A percentile compares a stretch with the other conserved stretches of the same genome.
Evolutionary conservation across 2,113 vertebrate genomes (phyloP).

Genomic region (Cisticola juncidis): DNA sequence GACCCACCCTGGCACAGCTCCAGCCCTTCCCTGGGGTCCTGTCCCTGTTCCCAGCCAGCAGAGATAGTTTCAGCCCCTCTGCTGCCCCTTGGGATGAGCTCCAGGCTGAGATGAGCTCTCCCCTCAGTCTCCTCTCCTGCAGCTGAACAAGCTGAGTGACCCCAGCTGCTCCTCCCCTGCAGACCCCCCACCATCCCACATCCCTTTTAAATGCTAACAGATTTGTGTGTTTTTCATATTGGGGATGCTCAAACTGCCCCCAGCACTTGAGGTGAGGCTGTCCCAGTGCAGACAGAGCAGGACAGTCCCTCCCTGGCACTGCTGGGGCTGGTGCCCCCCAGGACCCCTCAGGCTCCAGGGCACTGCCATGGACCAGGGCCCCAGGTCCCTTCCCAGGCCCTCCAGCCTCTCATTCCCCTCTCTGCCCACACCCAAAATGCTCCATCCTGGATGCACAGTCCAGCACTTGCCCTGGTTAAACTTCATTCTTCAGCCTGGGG

Average conservation of each 20-base stretch:
- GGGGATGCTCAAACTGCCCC: not conserved
- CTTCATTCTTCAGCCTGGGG: not conserved
- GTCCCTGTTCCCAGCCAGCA: not conserved
- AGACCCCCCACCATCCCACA: not conserved
- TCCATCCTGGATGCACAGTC: not conserved
- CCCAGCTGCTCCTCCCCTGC: not conserved
- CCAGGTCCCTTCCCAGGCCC: not conserved
- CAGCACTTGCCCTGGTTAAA: no score
- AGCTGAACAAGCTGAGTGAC: not conserved
- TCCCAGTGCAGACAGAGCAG: not conserved
- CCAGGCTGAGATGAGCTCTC: not conserved
- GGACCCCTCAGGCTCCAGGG: not conserved
- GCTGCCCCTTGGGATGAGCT: not conserved
- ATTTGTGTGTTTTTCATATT: not conserved
- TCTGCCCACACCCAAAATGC: not conserved
- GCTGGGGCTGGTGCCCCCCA: not conserved
- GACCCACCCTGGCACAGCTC: accelerated
- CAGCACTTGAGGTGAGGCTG: not conserved
- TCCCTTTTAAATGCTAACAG: not conserved
- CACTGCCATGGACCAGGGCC: not conserved
- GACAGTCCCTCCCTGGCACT: not conserved
- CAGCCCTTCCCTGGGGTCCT: accelerated
- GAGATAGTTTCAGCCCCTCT: not conserved
- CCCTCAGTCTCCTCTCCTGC: not conserved
- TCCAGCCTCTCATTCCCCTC: not conserved